Percentiles rank a stretch among this genome's conserved stretches.
These are phyloP conservation scores for Drosophila nigricruria DNA, from an alignment of 2,888 invertebrate genomes.

Conservation along the genomic window DNA sequence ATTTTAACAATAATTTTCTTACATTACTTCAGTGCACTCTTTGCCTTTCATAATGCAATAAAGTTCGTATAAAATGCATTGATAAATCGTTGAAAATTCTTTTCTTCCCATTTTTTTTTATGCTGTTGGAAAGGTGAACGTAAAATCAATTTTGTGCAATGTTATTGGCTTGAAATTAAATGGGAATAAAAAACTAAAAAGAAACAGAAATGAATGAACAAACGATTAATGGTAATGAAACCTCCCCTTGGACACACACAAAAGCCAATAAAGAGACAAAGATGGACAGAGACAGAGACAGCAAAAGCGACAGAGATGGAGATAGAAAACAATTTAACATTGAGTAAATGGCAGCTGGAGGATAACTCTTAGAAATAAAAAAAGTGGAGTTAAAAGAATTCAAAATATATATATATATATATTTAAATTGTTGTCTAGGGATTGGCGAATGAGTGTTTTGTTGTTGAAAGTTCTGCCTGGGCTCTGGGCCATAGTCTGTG, in stretches of 20 bases:
- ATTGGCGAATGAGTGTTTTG: slow-evolving; percentile 29
- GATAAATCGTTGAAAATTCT: slow-evolving; percentile 32
- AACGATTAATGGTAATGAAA: slow-evolving; percentile 64
- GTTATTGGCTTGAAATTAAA: slow-evolving; percentile 41
- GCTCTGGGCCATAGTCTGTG: slow-evolving; percentile 1
- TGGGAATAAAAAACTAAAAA: slow-evolving; percentile 17
- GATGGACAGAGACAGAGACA: not conserved
- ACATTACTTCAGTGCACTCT: slow-evolving; percentile 2
- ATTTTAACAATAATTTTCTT: not conserved
- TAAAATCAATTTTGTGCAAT: slow-evolving; percentile 65
- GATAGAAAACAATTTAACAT: slow-evolving; percentile 18
- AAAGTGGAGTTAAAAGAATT: slow-evolving; percentile 32
- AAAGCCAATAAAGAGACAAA: slow-evolving; percentile 19
- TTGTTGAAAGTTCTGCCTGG: slow-evolving; percentile 3
- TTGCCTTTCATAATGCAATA: slow-evolving; percentile 14
- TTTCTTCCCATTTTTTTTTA: slow-evolving; percentile 14
- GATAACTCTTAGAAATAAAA: slow-evolving; percentile 25
- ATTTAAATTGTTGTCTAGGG: slow-evolving; percentile 69
- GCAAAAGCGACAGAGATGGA: not conserved
- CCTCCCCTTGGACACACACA: slow-evolving; percentile 35
- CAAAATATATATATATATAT: slow-evolving; percentile 69
- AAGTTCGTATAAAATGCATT: slow-evolving; percentile 47
- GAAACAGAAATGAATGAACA: slow-evolving; percentile 2
- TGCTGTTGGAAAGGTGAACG: slow-evolving; percentile 62
- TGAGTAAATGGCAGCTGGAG: slow-evolving; percentile 11